A percentile compares a stretch with the other conserved stretches of the same genome.
Conservation (phyloP, 2,113 vertebrate genomes). For the Pangasianodon gigas region DNA sequence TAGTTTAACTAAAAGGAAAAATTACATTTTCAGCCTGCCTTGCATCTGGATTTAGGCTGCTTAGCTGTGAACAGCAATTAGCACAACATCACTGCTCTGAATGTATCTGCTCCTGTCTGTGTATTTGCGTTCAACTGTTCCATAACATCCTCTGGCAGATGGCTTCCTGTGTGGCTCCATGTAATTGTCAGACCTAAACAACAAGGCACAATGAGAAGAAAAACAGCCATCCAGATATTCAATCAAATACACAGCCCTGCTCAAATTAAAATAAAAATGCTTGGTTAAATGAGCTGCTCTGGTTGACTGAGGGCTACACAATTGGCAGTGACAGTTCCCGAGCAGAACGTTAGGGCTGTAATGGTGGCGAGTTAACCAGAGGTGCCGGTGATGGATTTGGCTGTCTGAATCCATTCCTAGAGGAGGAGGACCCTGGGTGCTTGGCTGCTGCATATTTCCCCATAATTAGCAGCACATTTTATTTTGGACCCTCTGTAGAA, state of each 20-base stretch:
- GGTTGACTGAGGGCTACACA: slow-evolving; percentile 55
- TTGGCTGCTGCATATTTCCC: slow-evolving; percentile 49
- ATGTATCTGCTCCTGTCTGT: slow-evolving; percentile 36
- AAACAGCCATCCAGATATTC: slow-evolving; percentile 47
- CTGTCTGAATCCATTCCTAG: slow-evolving; percentile 60
- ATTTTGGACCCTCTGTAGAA: slow-evolving; percentile 32
- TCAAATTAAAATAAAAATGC: slow-evolving; percentile 57
- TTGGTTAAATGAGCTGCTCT: slow-evolving; percentile 59
- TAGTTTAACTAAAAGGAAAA: neutral
- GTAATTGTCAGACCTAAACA: slow-evolving; percentile 50
- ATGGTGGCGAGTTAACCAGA: slow-evolving; percentile 51
- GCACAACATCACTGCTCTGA: slow-evolving; percentile 24
- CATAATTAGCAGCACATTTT: slow-evolving; percentile 57
- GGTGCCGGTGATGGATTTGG: slow-evolving; percentile 60
- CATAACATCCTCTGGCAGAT: slow-evolving; percentile 34
- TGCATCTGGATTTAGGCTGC: slow-evolving; percentile 12
- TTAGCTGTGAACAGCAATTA: slow-evolving; percentile 23
- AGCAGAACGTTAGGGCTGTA: slow-evolving; percentile 59
- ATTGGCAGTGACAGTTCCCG: slow-evolving; percentile 58
- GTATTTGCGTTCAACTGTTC: slow-evolving; percentile 30
- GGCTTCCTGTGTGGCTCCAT: slow-evolving; percentile 45
- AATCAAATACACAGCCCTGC: slow-evolving; percentile 47
- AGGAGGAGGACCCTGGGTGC: slow-evolving; percentile 24
- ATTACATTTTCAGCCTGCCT: slow-evolving; percentile 19
- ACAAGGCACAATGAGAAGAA: slow-evolving; percentile 38